These are phyloP conservation scores for Pardosa pseudoannulata DNA, from an alignment of 2,888 invertebrate genomes.

Conservation along the genomic window DNA sequence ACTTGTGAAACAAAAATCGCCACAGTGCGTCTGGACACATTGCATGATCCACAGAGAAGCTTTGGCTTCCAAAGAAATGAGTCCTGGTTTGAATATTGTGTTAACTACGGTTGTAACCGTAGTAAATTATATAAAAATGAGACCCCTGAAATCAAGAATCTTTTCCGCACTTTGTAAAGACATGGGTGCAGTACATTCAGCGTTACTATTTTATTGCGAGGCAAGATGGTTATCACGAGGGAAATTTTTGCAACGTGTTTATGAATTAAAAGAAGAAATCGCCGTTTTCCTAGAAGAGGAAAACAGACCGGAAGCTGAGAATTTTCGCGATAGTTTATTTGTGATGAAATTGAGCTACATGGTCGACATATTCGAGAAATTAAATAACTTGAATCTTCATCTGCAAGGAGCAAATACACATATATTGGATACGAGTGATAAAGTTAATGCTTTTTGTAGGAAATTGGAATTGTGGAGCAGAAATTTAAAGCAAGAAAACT, in stretches of 20 bases:
- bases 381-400: conserved; percentile 52
- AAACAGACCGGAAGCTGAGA: conserved; percentile 13
- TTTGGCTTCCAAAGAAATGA: conserved; percentile 29
- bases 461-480: conserved; percentile 56
- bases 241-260: conserved; percentile 32
- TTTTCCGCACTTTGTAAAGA: conserved; percentile 31
- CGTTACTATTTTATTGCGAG: conserved; percentile 40
- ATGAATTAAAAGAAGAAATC: conserved; percentile 34
- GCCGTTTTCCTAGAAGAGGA: conserved; percentile 17
- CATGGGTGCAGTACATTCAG: conserved; percentile 30
- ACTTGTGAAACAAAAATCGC: conserved; percentile 39
- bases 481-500: conserved; percentile 43
- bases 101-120: conserved; percentile 29
- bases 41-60: conserved; percentile 41
- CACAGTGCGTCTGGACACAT: conserved; percentile 26
- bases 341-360: conserved; percentile 34
- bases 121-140: conserved; percentile 40
- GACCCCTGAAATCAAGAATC: conserved; percentile 36
- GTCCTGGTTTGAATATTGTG: conserved; percentile 35
- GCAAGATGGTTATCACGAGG: conserved; percentile 23
- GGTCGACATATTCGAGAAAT: conserved; percentile 46
- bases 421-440: conserved; percentile 54
- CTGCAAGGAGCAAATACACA: conserved; percentile 49
- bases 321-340: conserved; percentile 34
- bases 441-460: conserved; percentile 45